Base-by-base conservation (phyloP, 92 coral and sea anemone species). In the Scolanthus callimorphus region DNA sequence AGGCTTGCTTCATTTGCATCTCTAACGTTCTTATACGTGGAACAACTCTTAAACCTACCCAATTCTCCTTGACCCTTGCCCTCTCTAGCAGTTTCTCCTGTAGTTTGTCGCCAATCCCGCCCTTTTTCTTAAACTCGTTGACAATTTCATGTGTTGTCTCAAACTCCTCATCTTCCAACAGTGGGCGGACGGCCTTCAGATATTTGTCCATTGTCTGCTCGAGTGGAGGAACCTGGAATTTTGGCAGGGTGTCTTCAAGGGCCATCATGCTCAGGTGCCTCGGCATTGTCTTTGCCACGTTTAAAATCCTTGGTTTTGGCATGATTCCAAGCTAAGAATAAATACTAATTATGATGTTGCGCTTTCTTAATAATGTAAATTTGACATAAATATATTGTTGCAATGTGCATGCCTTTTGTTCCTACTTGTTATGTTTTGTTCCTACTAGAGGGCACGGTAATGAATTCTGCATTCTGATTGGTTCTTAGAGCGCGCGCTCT, bases 151-250 rank as follows among this genome's bases (percentile, higher is more conserved):
- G 71, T 25, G 88, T 89, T 39, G 77, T 77, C 12, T 74, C 71
- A 69, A 76, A 94, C 63, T 94, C 88, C 31, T 83, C 89, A 17
- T 94, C 86, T 48, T 88, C 86, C 17, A 94, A 87, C 52, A 94
- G 68, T 20, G 96, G 83, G 20, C 65, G 74, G 12, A 94, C 76
- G 23, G 96, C 94, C 28, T 43, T 50, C 23, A 88, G 78, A 47
- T 94, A 94, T 50, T 88, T 94, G 51, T 90, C 92, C 90, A 94
- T 84, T 49, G 94, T 94, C 39, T 94, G 88, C 31, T 94, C 91
- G 12, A 94, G 41, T 41, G 90, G 45, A 12, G 99, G 99, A 26
- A 94, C 90, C 28, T 96, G 99, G 49, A 94, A 78, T 30, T 77
- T 79, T 12, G 99, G 99, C 0, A 94, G 90, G 23, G 79, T 74